phyloP scores from a whole-genome alignment of 2,797 vertebrate genomes.

The Neosilurus hyrtlii region DNA sequence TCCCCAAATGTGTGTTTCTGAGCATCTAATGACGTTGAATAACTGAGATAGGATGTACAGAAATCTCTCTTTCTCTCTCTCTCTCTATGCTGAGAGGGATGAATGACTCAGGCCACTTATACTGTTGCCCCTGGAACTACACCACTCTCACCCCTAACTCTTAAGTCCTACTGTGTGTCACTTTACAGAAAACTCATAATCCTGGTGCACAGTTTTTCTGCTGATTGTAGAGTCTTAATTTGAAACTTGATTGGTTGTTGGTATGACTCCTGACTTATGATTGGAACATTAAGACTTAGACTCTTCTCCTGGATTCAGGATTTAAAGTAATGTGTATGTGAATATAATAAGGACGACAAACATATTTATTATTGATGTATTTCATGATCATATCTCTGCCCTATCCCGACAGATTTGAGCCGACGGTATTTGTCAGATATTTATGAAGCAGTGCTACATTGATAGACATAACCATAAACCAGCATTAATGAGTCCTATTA shows the following conservation, averaged over 20 bases:
- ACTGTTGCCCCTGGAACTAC: slow-evolving; percentile 71
- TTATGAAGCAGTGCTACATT: slow-evolving; percentile 30
- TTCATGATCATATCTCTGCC: not conserved
- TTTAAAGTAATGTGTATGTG: not conserved
- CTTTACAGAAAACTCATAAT: slow-evolving; percentile 76
- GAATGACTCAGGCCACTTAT: slow-evolving; percentile 64
- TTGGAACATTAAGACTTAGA: slow-evolving; percentile 16
- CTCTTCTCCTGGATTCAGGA: not conserved
- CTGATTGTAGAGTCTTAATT: slow-evolving; percentile 71
- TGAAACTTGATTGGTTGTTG: slow-evolving; percentile 69
- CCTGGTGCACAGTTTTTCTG: slow-evolving; percentile 55
- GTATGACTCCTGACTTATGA: slow-evolving; percentile 71
- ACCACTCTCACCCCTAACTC: slow-evolving; percentile 72
- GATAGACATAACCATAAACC: slow-evolving; percentile 56
- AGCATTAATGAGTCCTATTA: slow-evolving; percentile 56
- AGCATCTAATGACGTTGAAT: slow-evolving; percentile 70
- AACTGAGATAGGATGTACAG: slow-evolving; percentile 69
- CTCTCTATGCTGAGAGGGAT: no score
- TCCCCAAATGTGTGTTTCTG: not conserved
- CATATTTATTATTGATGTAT: not conserved
- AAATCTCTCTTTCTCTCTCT: not conserved
- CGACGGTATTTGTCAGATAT: slow-evolving; percentile 35
- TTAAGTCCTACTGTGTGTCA: slow-evolving; percentile 77
- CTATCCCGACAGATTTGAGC: slow-evolving; percentile 3
- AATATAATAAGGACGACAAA: not conserved